A percentile compares a stretch with the other conserved stretches of the same genome.
These are phyloP conservation scores for Ooceraea biroi DNA, from an alignment of 1,140 invertebrate species.

Conservation along the genomic window DNA sequence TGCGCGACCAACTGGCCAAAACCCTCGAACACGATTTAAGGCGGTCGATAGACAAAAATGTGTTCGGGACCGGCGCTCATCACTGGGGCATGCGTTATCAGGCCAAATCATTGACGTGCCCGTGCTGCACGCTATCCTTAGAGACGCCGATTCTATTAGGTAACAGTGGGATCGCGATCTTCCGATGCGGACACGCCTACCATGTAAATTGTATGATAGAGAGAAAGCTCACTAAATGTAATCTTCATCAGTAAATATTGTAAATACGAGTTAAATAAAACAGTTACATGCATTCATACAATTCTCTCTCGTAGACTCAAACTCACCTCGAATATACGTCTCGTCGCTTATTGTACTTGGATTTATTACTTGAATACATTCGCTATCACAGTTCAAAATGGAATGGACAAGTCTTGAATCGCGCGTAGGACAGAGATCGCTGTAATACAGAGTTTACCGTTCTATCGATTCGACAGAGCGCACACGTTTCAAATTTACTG, in stretches of 20 bases:
- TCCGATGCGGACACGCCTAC: slow-evolving; percentile 84
- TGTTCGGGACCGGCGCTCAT: slow-evolving; percentile 80
- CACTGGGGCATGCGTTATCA: slow-evolving; percentile 84
- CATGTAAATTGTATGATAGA: slow-evolving; percentile 85
- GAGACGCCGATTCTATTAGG: slow-evolving; percentile 83
- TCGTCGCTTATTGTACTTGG: slow-evolving; percentile 56
- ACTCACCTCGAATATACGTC: slow-evolving; percentile 30
- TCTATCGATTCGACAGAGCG: neutral
- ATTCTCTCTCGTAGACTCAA: slow-evolving; percentile 33
- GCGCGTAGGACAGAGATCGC: neutral
- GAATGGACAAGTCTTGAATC: slow-evolving; percentile 14
- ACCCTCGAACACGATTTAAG: slow-evolving; percentile 77
- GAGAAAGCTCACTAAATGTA: slow-evolving; percentile 83
- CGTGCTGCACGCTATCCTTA: slow-evolving; percentile 83
- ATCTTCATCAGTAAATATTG: slow-evolving; percentile 76
- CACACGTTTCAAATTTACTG: slow-evolving; percentile 17
- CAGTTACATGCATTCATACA: slow-evolving; percentile 15
- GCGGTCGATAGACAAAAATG: slow-evolving; percentile 67
- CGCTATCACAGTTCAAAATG: slow-evolving; percentile 43
- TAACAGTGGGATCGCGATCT: slow-evolving; percentile 83
- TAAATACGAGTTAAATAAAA: slow-evolving; percentile 28
- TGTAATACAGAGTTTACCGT: slow-evolving; percentile 30
- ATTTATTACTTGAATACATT: slow-evolving; percentile 59
- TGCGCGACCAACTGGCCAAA: slow-evolving; percentile 74
- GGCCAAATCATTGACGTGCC: slow-evolving; percentile 79